Percentiles rank a stretch among this genome's conserved stretches.
Conservation (phyloP, 2,113 vertebrate species). For the Labeo catla region DNA sequence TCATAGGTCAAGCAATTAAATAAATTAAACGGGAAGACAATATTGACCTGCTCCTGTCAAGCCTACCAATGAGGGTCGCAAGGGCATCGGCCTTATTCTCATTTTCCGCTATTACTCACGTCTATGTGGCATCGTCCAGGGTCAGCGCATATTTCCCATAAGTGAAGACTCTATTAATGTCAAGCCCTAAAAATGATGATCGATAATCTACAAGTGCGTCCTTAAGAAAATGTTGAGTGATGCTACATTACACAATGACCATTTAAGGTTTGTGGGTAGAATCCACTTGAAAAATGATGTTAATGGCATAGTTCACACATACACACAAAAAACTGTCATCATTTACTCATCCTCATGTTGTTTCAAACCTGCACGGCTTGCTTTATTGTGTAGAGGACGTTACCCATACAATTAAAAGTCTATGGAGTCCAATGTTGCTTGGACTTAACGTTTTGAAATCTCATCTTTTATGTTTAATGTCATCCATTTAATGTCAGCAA, state of each 20-base stretch:
- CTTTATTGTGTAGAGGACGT: background rate
- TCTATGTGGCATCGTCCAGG: background rate
- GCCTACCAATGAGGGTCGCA: constrained; percentile 30
- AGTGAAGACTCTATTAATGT: constrained; percentile 10
- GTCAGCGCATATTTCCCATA: constrained; percentile 32
- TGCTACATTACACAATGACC: background rate
- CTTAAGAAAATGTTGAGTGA: background rate
- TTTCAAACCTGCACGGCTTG: background rate
- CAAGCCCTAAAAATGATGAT: constrained; percentile 8
- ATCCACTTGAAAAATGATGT: background rate
- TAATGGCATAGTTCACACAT: background rate
- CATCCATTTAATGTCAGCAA: background rate
- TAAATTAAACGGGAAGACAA: constrained; percentile 52
- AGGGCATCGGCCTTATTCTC: constrained; percentile 9
- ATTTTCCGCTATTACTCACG: constrained; percentile 23
- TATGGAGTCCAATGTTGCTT: background rate
- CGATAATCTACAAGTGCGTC: background rate
- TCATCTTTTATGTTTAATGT: too few relatives aligned
- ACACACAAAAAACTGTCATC: background rate
- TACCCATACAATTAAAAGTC: background rate
- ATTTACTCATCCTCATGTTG: background rate
- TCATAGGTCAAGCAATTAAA: constrained; percentile 53
- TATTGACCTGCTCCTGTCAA: constrained; percentile 47
- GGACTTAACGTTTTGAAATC: background rate
- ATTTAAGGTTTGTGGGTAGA: background rate